Evolutionary conservation across 2,888 invertebrate species (phyloP).

Genomic region (Chalcis sispes): DNA sequence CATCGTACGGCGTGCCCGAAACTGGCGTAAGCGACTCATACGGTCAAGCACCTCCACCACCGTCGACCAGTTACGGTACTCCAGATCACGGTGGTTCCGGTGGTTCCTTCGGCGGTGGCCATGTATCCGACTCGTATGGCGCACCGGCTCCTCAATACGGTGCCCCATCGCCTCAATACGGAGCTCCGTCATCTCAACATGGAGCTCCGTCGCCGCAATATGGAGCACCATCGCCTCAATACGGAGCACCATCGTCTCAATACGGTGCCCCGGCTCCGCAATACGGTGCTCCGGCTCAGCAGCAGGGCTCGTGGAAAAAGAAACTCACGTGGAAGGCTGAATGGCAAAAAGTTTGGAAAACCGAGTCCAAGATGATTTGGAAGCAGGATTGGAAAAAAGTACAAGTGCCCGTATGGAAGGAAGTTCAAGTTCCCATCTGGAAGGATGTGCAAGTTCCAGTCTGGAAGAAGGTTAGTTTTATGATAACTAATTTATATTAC

Average conservation of each 20-base stretch:
- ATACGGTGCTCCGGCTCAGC: slow-evolving; percentile 57
- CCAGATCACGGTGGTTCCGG: slow-evolving; percentile 52
- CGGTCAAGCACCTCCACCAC: slow-evolving; percentile 51
- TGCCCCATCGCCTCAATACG: slow-evolving; percentile 58
- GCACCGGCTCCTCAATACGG: slow-evolving; percentile 59
- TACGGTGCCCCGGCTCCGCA: slow-evolving; percentile 63
- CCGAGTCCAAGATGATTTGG: slow-evolving; percentile 85
- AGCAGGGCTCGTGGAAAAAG: slow-evolving; percentile 87
- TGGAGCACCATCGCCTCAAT: slow-evolving; percentile 59
- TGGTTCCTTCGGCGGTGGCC: neutral
- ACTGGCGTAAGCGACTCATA: slow-evolving; percentile 56
- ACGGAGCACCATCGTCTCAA: slow-evolving; percentile 49
- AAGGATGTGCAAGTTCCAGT: slow-evolving; percentile 87
- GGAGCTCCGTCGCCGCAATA: slow-evolving; percentile 67
- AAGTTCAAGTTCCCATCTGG: slow-evolving; percentile 81
- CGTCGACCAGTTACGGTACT: slow-evolving; percentile 54
- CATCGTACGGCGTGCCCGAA: slow-evolving; percentile 65
- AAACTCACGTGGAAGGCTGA: slow-evolving; percentile 90
- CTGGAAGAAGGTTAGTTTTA: slow-evolving; percentile 84
- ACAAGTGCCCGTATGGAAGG: slow-evolving; percentile 79
- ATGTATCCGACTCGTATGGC: slow-evolving; percentile 50
- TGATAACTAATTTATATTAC: neutral
- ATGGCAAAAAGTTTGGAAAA: slow-evolving; percentile 85
- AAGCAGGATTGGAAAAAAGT: slow-evolving; percentile 86
- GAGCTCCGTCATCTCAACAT: slow-evolving; percentile 61